Conservation (phyloP, 1,140 invertebrate genomes). For the Caenorhabditis brenneri region DNA sequence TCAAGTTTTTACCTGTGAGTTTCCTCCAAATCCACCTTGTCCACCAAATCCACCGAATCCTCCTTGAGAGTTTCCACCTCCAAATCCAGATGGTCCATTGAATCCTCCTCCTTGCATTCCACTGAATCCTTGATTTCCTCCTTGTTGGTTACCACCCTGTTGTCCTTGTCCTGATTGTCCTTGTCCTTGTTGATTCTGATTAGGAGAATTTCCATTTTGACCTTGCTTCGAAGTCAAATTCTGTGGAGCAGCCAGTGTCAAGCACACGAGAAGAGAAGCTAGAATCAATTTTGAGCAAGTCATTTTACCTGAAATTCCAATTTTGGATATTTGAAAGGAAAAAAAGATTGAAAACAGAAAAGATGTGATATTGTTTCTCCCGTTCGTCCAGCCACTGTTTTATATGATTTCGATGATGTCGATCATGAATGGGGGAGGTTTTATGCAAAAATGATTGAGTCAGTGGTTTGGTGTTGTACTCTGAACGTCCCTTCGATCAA, state of each 20-base stretch:
- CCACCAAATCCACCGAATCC: constrained; percentile 2
- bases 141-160: background rate
- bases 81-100: background rate
- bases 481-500: background rate
- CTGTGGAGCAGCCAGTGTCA: background rate
- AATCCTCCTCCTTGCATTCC: background rate
- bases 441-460: constrained; percentile 33
- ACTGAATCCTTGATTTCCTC: background rate
- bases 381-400: background rate
- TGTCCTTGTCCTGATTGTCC: background rate
- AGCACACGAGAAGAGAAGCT: background rate
- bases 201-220: background rate
- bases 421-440: constrained; percentile 14
- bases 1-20: too few relatives aligned
- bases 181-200: background rate
- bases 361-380: background rate
- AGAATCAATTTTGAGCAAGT: background rate
- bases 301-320: background rate
- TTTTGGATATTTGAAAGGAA: background rate
- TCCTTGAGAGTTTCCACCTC: background rate
- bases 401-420: constrained; percentile 31
- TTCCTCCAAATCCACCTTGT: background rate
- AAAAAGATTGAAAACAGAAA: background rate
- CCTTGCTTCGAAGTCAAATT: background rate
- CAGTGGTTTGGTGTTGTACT: constrained; percentile 1